Conservation (phyloP, 1,140 invertebrate genomes). For the Marisa cornuarietis region DNA sequence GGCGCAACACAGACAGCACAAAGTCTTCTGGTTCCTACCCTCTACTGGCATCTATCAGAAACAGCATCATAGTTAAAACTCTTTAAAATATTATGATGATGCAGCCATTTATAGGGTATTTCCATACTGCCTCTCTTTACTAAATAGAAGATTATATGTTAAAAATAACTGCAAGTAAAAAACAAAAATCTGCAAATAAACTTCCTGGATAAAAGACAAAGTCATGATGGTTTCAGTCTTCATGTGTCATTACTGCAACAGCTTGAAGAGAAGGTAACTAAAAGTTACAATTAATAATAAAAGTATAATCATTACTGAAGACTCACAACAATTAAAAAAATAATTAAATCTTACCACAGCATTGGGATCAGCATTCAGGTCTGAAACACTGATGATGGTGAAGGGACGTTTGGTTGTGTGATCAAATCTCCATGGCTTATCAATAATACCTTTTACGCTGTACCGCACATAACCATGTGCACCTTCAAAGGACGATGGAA, state of each 20-base stretch:
- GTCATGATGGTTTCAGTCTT: background rate
- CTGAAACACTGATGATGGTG: conserved; percentile 45
- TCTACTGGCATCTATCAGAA: conserved; percentile 21
- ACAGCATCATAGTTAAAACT: background rate
- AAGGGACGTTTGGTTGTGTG: conserved; percentile 39
- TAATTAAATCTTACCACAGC: conserved; percentile 12
- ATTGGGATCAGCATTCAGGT: conserved; percentile 42
- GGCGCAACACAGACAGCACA: conserved; percentile 52
- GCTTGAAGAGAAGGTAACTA: background rate
- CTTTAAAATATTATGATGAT: background rate
- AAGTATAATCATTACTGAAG: too few species aligned
- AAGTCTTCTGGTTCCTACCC: conserved; percentile 36
- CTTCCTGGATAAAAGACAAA: background rate
- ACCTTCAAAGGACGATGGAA: conserved; percentile 68
- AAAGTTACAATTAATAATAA: too few species aligned
- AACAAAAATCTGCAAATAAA: background rate
- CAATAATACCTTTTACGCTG: conserved; percentile 60
- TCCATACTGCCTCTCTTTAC: background rate
- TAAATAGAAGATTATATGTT: background rate
- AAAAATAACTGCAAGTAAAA: background rate
- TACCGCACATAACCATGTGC: conserved; percentile 64
- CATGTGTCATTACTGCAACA: background rate
- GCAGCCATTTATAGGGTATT: background rate
- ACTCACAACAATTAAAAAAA: background rate
- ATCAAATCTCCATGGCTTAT: conserved; percentile 57